A percentile compares a stretch with the other conserved stretches of the same genome.
Conservation (phyloP, 2,113 vertebrate genomes). For the Tyrannus savana region DNA sequence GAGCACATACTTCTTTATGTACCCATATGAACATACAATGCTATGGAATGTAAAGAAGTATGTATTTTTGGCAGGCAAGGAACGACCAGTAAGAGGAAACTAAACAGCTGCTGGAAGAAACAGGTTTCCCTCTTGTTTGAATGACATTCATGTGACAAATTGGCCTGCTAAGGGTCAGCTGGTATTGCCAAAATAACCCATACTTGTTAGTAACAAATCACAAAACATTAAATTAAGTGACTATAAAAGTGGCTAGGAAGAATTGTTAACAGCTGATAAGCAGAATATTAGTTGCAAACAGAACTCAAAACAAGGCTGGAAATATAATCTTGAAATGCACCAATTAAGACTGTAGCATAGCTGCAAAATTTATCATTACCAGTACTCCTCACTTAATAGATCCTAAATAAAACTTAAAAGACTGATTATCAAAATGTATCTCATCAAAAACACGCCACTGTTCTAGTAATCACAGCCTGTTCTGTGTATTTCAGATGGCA, state of each 20-base stretch:
- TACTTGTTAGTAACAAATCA: constrained; percentile 27
- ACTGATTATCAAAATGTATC: neutral
- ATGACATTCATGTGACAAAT: constrained; percentile 62
- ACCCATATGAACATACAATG: constrained; percentile 99
- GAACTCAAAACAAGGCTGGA: neutral
- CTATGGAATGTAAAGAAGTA: constrained; percentile 99
- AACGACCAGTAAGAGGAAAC: constrained; percentile 74
- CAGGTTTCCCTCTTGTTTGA: constrained; percentile 55
- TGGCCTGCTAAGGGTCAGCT: constrained; percentile 48
- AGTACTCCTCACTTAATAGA: neutral
- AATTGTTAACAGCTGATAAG: neutral
- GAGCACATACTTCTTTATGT: constrained; percentile 99
- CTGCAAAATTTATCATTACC: neutral
- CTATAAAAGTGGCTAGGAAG: neutral
- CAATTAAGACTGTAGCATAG: neutral
- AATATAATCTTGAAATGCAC: neutral
- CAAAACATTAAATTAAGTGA: constrained; percentile 22
- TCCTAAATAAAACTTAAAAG: neutral
- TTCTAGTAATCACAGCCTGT: neutral
- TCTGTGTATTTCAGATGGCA: neutral
- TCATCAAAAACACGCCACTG: neutral
- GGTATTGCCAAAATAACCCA: constrained; percentile 48
- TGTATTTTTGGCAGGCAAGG: constrained; percentile 95
- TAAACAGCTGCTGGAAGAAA: constrained; percentile 66
- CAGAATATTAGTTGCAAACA: neutral